Conservation (phyloP, 1,140 invertebrate species). For the Chionoecetes opilio region DNA sequence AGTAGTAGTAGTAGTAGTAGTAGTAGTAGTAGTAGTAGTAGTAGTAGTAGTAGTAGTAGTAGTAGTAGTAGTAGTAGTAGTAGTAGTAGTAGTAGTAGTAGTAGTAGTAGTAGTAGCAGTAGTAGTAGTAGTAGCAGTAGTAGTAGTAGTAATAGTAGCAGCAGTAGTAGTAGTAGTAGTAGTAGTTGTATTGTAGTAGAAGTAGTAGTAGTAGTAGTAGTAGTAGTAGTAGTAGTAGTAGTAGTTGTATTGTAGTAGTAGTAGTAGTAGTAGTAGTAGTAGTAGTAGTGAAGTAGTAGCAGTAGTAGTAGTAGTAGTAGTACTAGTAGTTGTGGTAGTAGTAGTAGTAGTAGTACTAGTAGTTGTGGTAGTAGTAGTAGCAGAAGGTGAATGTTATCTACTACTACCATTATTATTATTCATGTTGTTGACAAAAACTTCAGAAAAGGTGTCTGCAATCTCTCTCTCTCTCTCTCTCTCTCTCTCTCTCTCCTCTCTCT, state of each 20-base stretch:
- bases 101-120: conserved; percentile 1
- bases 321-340: too few species aligned
- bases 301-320: too few species aligned
- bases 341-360: too few species aligned
- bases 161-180: conserved; percentile 8
- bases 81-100: background rate
- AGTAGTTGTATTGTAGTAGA: background rate
- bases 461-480: too few species aligned
- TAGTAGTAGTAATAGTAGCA: conserved; percentile 39
- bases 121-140: background rate
- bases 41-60: conserved; percentile 24
- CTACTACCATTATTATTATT: too few species aligned
- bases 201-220: background rate
- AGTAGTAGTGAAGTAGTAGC: too few species aligned
- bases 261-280: background rate
- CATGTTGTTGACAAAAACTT: too few species aligned
- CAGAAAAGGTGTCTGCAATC: too few species aligned
- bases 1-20: conserved; percentile 34
- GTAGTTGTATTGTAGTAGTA: too few species aligned
- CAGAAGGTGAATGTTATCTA: too few species aligned
- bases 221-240: background rate
- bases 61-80: background rate
- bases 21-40: conserved; percentile 43
- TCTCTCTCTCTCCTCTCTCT: too few species aligned
- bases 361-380: too few species aligned